Evolutionary conservation across 2,888 invertebrate genomes (phyloP).

Genomic region (Clunio marinus): DNA sequence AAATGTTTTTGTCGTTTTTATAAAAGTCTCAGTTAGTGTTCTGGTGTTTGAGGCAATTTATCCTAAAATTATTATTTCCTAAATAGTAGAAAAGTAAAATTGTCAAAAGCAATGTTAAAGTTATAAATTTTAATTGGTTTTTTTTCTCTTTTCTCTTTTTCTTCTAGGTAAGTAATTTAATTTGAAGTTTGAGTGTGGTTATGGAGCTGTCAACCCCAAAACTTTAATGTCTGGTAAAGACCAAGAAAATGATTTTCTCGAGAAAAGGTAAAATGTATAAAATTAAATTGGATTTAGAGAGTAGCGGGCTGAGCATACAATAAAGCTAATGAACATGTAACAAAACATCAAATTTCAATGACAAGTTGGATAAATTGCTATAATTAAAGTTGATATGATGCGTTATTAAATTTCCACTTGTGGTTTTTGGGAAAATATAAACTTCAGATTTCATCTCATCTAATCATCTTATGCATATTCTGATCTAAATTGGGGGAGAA

Average conservation of each 20-base stretch:
- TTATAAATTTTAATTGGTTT: slow-evolving; percentile 31
- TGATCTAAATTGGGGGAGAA: too few relatives aligned
- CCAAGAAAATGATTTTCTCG: not conserved
- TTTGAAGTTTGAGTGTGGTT: slow-evolving; percentile 16
- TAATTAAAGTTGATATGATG: slow-evolving; percentile 23
- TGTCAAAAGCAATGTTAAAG: slow-evolving; percentile 34
- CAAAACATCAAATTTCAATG: not conserved
- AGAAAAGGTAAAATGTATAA: not conserved
- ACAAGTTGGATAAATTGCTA: slow-evolving; percentile 20
- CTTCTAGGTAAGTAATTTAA: slow-evolving; percentile 37
- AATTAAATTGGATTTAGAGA: not conserved
- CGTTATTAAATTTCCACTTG: slow-evolving; percentile 27
- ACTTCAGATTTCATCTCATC: not conserved
- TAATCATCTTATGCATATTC: not conserved
- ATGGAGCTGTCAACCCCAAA: slow-evolving; percentile 12
- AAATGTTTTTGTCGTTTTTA: not conserved
- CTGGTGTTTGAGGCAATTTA: not conserved
- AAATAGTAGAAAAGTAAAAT: slow-evolving; percentile 25
- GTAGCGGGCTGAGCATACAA: not conserved
- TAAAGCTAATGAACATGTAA: slow-evolving; percentile 1
- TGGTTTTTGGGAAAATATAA: not conserved
- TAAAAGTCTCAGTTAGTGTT: not conserved
- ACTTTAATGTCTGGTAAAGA: too few relatives aligned
- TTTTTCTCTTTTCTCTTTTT: not conserved
- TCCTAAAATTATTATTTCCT: not conserved